phyloP scores from a whole-genome alignment of 2,888 invertebrate genomes.

The Microplitis deprimator region DNA sequence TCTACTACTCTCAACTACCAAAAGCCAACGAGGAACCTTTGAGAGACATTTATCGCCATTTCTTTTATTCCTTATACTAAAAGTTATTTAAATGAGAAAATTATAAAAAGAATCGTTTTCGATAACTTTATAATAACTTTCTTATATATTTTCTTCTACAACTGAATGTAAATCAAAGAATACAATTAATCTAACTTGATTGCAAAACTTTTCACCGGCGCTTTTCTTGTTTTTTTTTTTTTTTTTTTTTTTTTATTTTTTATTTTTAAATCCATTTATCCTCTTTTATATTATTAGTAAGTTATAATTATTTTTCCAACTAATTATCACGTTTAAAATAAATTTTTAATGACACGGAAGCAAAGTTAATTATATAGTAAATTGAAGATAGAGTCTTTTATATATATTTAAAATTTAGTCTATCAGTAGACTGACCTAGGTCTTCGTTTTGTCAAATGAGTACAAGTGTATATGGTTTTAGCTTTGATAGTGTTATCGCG shows the following conservation, averaged over 20 bases:
- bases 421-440: conserved; percentile 14
- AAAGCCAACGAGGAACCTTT: conserved; percentile 26
- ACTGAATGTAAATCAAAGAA: conserved; percentile 59
- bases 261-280: conserved; percentile 16
- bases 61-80: background rate
- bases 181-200: conserved; percentile 62
- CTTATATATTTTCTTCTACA: conserved; percentile 30
- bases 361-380: too few relatives aligned
- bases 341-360: too few relatives aligned
- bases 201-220: conserved; percentile 60
- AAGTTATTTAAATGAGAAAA: conserved; percentile 17
- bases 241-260: conserved; percentile 27
- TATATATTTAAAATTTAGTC: too few relatives aligned
- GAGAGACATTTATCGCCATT: conserved; percentile 32
- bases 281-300: conserved; percentile 1
- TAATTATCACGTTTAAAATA: too few relatives aligned
- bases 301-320: background rate
- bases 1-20: background rate
- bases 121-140: conserved; percentile 50
- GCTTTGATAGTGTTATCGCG: conserved; percentile 54
- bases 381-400: too few relatives aligned
- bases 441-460: background rate
- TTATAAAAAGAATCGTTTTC: conserved; percentile 37
- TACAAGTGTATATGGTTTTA: conserved; percentile 31
- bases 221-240: conserved; percentile 50